Base-by-base conservation (phyloP, 2,797 vertebrate genomes). In the Salarias fasciatus region DNA sequence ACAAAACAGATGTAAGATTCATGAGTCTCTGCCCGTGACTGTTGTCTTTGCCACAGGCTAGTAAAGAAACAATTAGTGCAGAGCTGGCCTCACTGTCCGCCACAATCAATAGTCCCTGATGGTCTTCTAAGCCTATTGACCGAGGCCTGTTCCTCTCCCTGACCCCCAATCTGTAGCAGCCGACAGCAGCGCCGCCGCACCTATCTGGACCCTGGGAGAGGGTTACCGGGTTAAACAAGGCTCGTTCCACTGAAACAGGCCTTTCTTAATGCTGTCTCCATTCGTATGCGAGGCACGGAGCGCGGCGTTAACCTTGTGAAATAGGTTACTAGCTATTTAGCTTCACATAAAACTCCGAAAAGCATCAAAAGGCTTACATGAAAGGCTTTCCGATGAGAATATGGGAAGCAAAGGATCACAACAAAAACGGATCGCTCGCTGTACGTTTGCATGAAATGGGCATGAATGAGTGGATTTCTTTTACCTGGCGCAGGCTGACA, bases 1-100 rank as follows among this genome's bases (percentile, higher is more conserved):
- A 87, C 82, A 86, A 87, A 91, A 90, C 88, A 88, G 84, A 91
- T 90, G 86, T 89, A 91, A 91, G 88, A 91, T 91, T 91, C 91
- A 92, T 90, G 90, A 90, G 86, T 88, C 75, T 77, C 77, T 77
- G 82, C 79, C 77, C 61, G 80, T 86, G 89, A 87, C 83, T 89
- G 89, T 92, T 91, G 89, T 91, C 86, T 92, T 92, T 90, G 90
- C 90, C 89, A 90, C 89, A 86, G 88, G 88, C 88, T 88, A 89
- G 89, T 90, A 91, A 90, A 92, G 89, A 93, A 92, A 93, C 92
- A 92, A 92, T 93, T 92, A 92, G 90, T 89, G 91, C 83, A 88
- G 85, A 75, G 85, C 86, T 89, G 85, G 87, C 90, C 81, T 80
- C 86, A 85, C 88, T 89, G 85, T 91, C 89, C 75, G 58, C 84